Conservation (phyloP, 2,113 vertebrate genomes). For the Antechinus stuartii region DNA sequence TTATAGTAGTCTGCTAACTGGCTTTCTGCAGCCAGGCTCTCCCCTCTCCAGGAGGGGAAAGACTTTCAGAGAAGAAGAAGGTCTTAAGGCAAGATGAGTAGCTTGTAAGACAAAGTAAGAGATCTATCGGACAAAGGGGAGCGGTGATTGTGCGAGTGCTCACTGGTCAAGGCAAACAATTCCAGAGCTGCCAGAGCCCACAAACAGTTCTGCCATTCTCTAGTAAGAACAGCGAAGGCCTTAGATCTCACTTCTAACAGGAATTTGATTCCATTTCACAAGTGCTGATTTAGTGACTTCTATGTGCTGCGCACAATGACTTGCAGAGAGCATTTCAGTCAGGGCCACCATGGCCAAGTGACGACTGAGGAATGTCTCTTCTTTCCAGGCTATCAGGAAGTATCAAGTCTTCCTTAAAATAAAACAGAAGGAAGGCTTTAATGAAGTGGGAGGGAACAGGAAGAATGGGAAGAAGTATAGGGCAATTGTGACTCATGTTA, state of each 20-base stretch:
- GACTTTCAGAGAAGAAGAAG: background rate
- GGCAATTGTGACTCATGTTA: background rate
- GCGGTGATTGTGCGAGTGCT: background rate
- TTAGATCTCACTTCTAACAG: background rate
- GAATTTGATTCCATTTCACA: background rate
- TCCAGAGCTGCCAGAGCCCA: background rate
- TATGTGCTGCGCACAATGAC: background rate
- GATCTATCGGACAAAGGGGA: background rate
- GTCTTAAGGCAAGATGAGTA: background rate
- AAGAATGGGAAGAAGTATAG: background rate
- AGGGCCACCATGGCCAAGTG: background rate
- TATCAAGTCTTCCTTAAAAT: background rate
- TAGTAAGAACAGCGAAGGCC: background rate
- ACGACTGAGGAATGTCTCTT: background rate
- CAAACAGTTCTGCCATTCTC: background rate
- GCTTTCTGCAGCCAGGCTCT: background rate
- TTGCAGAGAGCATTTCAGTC: background rate
- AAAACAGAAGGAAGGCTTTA: background rate
- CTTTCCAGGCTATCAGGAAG: background rate
- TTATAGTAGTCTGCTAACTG: background rate
- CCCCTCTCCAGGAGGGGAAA: background rate
- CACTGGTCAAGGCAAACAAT: background rate
- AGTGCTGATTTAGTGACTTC: background rate
- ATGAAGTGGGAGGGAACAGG: background rate
- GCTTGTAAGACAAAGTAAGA: background rate